Percentiles rank a stretch among this genome's conserved stretches.
These are phyloP conservation scores for Diorhabda carinulata DNA, from an alignment of 1,140 invertebrate genomes.

Conservation along the genomic window DNA sequence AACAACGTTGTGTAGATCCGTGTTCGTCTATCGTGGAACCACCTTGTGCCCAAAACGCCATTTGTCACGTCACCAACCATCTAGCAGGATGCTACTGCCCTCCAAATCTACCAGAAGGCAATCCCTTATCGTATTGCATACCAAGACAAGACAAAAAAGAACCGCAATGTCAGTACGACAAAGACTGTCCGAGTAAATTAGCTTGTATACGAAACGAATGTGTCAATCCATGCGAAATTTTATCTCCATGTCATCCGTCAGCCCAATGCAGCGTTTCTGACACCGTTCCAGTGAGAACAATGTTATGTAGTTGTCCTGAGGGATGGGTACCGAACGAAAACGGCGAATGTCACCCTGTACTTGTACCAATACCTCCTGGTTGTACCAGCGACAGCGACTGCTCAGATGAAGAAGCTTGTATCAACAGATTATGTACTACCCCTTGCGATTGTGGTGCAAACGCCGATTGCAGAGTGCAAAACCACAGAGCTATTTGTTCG, in stretches of 20 bases:
- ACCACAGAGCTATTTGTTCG: slow-evolving; percentile 81
- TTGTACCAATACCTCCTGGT: slow-evolving; percentile 64
- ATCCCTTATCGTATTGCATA: slow-evolving; percentile 72
- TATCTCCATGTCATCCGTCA: slow-evolving; percentile 67
- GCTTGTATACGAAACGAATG: slow-evolving; percentile 78
- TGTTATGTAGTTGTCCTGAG: slow-evolving; percentile 80
- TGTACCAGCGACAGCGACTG: slow-evolving; percentile 79
- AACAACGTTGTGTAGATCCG: slow-evolving; percentile 70
- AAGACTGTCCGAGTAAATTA: slow-evolving; percentile 72
- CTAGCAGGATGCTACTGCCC: slow-evolving; percentile 72
- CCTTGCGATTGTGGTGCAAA: slow-evolving; percentile 85
- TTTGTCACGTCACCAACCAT: slow-evolving; percentile 75
- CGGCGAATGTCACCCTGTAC: slow-evolving; percentile 69
- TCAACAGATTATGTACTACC: slow-evolving; percentile 79
- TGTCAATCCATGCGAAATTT: slow-evolving; percentile 69
- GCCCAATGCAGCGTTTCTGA: slow-evolving; percentile 75
- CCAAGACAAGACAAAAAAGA: slow-evolving; percentile 49
- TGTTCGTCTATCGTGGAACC: slow-evolving; percentile 59
- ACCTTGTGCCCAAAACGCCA: slow-evolving; percentile 75
- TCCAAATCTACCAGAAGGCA: slow-evolving; percentile 66
- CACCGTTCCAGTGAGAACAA: slow-evolving; percentile 75
- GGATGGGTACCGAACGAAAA: slow-evolving; percentile 74
- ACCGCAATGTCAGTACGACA: slow-evolving; percentile 72
- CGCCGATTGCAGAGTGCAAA: slow-evolving; percentile 74
- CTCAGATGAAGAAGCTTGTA: slow-evolving; percentile 69